Evolutionary conservation across 2,797 vertebrate genomes (phyloP), one percentile per base, ranked within the genome.

Genomic region (Eulemur coronatus): DNA sequence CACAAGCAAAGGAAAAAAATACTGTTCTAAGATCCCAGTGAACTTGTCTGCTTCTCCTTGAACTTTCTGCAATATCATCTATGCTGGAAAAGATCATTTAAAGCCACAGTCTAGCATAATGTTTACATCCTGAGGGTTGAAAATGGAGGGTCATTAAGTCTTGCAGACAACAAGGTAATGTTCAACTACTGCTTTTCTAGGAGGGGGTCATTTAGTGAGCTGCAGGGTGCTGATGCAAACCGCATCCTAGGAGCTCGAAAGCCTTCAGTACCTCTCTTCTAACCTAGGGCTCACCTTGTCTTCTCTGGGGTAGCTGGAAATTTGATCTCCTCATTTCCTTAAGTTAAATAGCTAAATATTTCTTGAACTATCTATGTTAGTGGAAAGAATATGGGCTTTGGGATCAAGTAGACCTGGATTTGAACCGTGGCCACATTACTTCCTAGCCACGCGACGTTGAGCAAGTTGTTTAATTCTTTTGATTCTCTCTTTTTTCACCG

Each of bases 71-170:
- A 75, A 1, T 70, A 70, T 70, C 52, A 46, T 35, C 41, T 46
- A 14, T 38, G 59, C 63, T 78, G 85, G 89, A 85, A 76, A 84
- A 48, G 46, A 92, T 43, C 52, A 70, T 46, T 72, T 43, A 92
- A 92, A 87, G 26, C 73, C 63, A 84, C 41, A 55, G 61, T 78
- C 65, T 88, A 84, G 9, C 67, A 57, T 55, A 24, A 63, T 69
- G 72, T 46, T 72, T 46, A 43, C 88, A 88, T 73, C 81, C 59
- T 0, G 8, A 92, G 43, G 85, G 63, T 10, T 90, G 81, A 67
- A 92, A 76, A 50, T 2, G 13, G 70, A 85, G 76, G 67, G 30
- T 78, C 85, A 94, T 76, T 91, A 92, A 96, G 85, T 73, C 50
- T 92, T 63, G 46, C 61, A 69, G 55, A 82, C 20, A 67, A 46